phyloP scores from a whole-genome alignment of 2,113 vertebrate genomes.

The Mobula birostris region DNA sequence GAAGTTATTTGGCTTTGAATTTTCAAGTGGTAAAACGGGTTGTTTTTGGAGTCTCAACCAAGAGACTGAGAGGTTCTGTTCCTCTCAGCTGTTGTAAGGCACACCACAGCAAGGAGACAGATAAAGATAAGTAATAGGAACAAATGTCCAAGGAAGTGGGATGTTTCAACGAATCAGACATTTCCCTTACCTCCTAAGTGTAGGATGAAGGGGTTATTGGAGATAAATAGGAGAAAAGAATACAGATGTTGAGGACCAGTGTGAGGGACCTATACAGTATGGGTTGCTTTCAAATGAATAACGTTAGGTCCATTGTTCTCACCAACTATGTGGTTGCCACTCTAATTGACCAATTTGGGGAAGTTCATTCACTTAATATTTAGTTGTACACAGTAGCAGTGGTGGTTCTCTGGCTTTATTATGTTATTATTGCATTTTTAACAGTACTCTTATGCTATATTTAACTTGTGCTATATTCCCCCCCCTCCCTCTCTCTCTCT shows the following conservation, averaged over 20 bases:
- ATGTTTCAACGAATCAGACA: neutral
- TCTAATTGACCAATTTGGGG: no score
- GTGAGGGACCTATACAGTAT: neutral
- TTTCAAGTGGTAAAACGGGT: neutral
- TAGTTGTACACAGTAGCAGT: no score
- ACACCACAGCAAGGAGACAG: no score
- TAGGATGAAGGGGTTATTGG: neutral
- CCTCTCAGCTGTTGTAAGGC: neutral
- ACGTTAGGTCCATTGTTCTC: no score
- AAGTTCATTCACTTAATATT: neutral
- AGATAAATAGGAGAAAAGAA: neutral
- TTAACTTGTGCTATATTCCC: no score
- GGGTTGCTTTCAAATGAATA: neutral
- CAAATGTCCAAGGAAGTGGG: no score
- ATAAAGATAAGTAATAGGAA: no score
- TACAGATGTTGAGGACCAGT: neutral
- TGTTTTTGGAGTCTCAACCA: neutral
- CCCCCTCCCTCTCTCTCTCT: no score
- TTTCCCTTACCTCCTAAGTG: neutral
- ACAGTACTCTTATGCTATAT: no score
- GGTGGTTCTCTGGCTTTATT: neutral
- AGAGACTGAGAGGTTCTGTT: neutral
- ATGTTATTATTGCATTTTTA: no score
- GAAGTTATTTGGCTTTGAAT: neutral
- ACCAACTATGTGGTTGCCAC: neutral